Conservation (phyloP, 2,797 vertebrate species). For the Scleropages formosus region DNA sequence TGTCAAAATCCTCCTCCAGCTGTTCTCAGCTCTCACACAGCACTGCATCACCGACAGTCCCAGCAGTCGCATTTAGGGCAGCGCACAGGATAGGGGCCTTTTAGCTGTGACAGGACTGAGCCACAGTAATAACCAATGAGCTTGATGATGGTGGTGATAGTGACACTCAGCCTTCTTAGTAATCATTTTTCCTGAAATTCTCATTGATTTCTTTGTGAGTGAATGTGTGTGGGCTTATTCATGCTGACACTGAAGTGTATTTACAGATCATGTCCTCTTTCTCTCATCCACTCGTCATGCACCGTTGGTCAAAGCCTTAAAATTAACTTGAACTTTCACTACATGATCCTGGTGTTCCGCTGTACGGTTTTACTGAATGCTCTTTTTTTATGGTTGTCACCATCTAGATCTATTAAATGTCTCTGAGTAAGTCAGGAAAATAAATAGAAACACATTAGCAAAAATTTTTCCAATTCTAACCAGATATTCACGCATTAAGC, state of each 20-base stretch:
- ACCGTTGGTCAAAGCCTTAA: neutral
- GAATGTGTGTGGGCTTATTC: too few species aligned
- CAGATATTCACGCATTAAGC: neutral
- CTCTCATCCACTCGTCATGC: neutral
- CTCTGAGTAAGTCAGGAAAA: too few species aligned
- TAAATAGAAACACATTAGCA: neutral
- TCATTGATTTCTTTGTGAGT: too few species aligned
- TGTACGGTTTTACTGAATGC: too few species aligned
- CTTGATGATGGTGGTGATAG: neutral
- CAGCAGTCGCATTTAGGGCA: neutral
- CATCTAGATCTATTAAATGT: too few species aligned
- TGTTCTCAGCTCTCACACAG: neutral
- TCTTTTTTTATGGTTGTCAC: too few species aligned
- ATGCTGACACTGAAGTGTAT: too few species aligned
- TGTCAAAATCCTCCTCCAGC: neutral
- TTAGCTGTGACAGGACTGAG: neutral
- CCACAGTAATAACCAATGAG: neutral
- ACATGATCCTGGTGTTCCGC: neutral
- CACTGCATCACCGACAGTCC: too few species aligned
- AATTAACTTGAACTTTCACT: constrained; percentile 10
- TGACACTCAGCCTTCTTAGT: neutral
- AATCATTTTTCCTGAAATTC: too few species aligned
- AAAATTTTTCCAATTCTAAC: too few species aligned
- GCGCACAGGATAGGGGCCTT: neutral
- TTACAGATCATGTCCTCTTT: neutral